Base-by-base conservation (phyloP, 2,888 invertebrate species). In the Leucoptera coffeella region DNA sequence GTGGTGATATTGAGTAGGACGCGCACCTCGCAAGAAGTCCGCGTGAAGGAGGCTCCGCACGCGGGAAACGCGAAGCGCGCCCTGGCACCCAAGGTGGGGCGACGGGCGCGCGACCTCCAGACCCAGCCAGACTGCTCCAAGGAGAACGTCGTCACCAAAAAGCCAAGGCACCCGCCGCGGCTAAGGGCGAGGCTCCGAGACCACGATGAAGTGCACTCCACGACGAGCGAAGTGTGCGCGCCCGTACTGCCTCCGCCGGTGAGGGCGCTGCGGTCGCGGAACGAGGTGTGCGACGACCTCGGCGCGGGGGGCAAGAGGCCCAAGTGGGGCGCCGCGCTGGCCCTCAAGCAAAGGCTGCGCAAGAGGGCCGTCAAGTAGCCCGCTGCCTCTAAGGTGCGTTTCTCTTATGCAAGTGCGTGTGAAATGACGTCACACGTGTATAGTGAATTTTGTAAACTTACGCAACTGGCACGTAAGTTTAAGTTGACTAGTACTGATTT, bases 261-360 rank as follows among this genome's bases (percentile, higher is more conserved):
- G 35, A 35, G 43, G 29, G 45, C 55, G 37, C 44, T 50, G 29
- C 45, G 54, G 38, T 45, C 53, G 25, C 42, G 50, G 29, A 52
- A 48, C 42, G 46, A 47, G 33, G 43, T 34, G 33, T 28, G 31
- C 37, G 20, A 33, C 35, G 25, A 26, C 30, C 25, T 17, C 30
- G 23, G 36, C 32, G 24, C 32, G 38, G 35, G 40, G 35, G 22
- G 35, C 38, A n/a, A n/a, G n/a, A n/a, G n/a, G n/a, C n/a, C n/a
- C 20, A 59, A 59, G 22, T 64, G 65, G 59, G 55, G 59, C 40
- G 61, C 56, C 26, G 54, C 62, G 40, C 45, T 60, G 33, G 56
- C 64, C 42, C 50, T 61, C 28, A 59, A 62, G 34, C 53, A 56
- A 38, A 62, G 67, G 38, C 47, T 69, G 37, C 58, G 69, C 24